Evolutionary conservation across 2,797 vertebrate genomes (phyloP).

Genomic region (Psittacula derbiana): DNA sequence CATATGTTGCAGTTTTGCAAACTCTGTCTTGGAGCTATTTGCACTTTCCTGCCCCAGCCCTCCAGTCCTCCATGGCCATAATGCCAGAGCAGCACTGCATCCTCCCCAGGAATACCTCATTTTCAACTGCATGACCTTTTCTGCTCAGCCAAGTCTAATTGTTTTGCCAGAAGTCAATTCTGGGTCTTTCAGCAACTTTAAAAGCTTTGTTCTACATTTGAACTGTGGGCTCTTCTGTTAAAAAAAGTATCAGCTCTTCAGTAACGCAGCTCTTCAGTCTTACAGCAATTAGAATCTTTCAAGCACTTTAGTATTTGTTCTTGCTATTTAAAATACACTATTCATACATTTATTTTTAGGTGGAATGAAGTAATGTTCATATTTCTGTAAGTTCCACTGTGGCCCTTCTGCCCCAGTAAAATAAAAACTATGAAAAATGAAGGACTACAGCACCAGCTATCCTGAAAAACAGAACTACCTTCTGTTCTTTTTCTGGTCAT

Average conservation of each 20-base stretch:
- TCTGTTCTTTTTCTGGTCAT: not conserved
- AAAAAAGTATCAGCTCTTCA: not conserved
- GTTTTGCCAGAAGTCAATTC: not conserved
- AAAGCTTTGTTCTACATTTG: not conserved
- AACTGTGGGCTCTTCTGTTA: not conserved
- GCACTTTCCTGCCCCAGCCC: not conserved
- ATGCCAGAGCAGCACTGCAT: not conserved
- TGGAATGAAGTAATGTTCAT: not conserved
- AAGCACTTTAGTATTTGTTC: not conserved
- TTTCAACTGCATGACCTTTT: not conserved
- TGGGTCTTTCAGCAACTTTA: slow-evolving; percentile 8
- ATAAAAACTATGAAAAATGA: not conserved
- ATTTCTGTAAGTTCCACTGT: not conserved
- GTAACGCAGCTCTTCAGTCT: not conserved
- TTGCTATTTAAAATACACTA: not conserved
- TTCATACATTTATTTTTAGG: not conserved
- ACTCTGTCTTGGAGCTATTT: not conserved
- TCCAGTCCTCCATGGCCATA: not conserved
- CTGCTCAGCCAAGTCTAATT: not conserved
- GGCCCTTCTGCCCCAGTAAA: not conserved
- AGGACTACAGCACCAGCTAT: not conserved
- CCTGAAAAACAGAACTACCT: not conserved
- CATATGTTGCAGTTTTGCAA: not conserved
- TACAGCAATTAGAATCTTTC: not conserved
- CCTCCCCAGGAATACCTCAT: not conserved